Evolutionary conservation across 2,113 vertebrate species (phyloP).

Genomic region (Globicephala melas): DNA sequence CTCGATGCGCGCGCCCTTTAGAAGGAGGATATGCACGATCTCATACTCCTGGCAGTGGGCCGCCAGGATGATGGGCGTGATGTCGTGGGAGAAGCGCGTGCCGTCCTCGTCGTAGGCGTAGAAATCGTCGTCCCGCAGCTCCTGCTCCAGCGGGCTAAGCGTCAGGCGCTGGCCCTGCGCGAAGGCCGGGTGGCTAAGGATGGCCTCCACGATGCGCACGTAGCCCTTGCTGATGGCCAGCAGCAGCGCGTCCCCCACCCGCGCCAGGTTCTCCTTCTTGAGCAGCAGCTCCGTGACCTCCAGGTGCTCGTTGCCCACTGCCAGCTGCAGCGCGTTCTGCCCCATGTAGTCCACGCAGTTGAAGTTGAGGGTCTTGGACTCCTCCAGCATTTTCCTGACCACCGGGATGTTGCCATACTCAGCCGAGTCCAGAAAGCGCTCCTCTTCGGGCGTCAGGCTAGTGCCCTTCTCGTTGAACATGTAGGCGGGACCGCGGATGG

Average conservation of each 20-base stretch:
- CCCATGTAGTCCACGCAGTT: constrained; percentile 99
- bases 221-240: constrained; percentile 98
- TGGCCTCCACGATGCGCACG: constrained; percentile 96
- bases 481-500: constrained; percentile 94
- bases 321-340: constrained; percentile 95
- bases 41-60: constrained; percentile 98
- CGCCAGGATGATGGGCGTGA: constrained; percentile 95
- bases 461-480: constrained; percentile 98
- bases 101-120: constrained; percentile 97
- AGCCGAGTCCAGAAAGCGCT: constrained; percentile 94
- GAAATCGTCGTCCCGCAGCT: constrained; percentile 94
- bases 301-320: constrained; percentile 95
- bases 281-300: constrained; percentile 97
- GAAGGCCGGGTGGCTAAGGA: constrained; percentile 93
- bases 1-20: constrained; percentile 94
- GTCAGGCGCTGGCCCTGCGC: constrained; percentile 91
- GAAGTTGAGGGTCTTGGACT: constrained; percentile 96
- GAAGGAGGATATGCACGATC: constrained; percentile 95
- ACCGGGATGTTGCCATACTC: constrained; percentile 98
- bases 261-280: constrained; percentile 93
- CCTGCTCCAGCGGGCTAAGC: constrained; percentile 93
- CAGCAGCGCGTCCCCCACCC: constrained; percentile 93
- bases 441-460: constrained; percentile 92
- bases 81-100: constrained; percentile 95
- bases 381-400: constrained; percentile 97